A percentile compares a stretch with the other conserved stretches of the same genome.
Evolutionary conservation across 2,888 invertebrate species (phyloP).

Genomic region (Andrena trimmerana): DNA sequence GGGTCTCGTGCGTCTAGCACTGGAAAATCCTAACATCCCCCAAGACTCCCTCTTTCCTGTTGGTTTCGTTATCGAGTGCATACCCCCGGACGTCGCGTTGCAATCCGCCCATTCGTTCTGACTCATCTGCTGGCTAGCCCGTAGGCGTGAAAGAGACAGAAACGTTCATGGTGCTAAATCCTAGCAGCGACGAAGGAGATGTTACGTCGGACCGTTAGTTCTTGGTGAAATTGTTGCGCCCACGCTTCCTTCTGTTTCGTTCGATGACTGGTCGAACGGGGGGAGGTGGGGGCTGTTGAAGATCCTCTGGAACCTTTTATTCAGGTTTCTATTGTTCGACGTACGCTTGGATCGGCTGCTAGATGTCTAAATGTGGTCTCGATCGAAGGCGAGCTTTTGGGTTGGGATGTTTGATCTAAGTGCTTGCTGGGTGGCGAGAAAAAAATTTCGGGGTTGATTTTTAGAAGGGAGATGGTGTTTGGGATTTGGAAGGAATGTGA

Average conservation of each 20-base stretch:
- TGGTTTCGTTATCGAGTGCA: conserved; percentile 61
- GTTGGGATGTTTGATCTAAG: too few relatives aligned
- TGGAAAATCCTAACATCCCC: conserved; percentile 64
- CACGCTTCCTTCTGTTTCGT: conserved; percentile 55
- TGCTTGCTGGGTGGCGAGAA: neutral
- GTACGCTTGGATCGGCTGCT: neutral
- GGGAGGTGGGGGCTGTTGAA: conserved; percentile 21
- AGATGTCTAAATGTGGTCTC: neutral
- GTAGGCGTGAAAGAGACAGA: conserved; percentile 70
- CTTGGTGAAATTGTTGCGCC: conserved; percentile 57
- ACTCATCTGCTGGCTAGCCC: conserved; percentile 59
- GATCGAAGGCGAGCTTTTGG: neutral
- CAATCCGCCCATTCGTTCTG: conserved; percentile 67
- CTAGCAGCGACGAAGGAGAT: conserved; percentile 60
- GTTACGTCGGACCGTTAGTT: conserved; percentile 60
- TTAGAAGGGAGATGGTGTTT: neutral
- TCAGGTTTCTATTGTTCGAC: conserved; percentile 29
- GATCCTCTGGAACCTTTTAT: conserved; percentile 35
- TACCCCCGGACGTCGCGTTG: conserved; percentile 48
- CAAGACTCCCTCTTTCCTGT: conserved; percentile 33
- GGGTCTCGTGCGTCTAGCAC: conserved; percentile 20
- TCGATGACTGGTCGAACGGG: conserved; percentile 32
- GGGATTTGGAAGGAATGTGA: neutral
- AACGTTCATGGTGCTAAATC: conserved; percentile 64
- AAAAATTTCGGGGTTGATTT: neutral